phyloP scores from a whole-genome alignment of 2,113 vertebrate genomes.

The Tetraodon nigroviridis region DNA sequence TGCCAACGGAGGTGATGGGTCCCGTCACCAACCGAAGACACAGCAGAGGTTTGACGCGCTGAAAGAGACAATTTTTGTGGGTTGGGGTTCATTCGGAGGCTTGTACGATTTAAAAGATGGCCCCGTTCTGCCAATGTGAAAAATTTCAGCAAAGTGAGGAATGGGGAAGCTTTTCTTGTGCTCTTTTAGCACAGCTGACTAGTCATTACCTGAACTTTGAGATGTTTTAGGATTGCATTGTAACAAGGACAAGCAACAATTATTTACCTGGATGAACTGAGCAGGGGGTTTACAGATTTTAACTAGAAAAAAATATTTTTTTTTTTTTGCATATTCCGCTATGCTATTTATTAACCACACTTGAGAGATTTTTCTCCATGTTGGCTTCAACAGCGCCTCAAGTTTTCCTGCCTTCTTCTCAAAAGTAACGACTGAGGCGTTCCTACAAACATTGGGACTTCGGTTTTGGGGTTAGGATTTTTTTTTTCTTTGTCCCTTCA shows the following conservation, averaged over 20 bases:
- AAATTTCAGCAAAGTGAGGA: slow-evolving; percentile 9
- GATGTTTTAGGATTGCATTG: slow-evolving; percentile 46
- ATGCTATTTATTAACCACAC: slow-evolving; percentile 70
- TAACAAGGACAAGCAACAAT: slow-evolving; percentile 48
- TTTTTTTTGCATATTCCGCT: slow-evolving; percentile 59
- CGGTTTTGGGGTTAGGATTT: slow-evolving; percentile 22
- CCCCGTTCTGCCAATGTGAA: slow-evolving; percentile 21
- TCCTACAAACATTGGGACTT: slow-evolving; percentile 58
- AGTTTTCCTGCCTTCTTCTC: slow-evolving; percentile 62
- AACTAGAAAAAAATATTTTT: not conserved
- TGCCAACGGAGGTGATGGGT: not conserved
- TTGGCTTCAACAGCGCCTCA: slow-evolving; percentile 53
- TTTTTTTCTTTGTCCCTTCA: slow-evolving; percentile 37
- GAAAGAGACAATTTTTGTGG: slow-evolving; percentile 17
- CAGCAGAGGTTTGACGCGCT: slow-evolving; percentile 12
- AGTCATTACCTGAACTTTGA: slow-evolving; percentile 23
- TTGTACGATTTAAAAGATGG: slow-evolving; percentile 31
- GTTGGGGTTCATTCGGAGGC: slow-evolving; percentile 26
- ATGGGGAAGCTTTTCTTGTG: slow-evolving; percentile 1
- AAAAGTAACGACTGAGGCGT: slow-evolving; percentile 49
- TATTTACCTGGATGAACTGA: slow-evolving; percentile 51
- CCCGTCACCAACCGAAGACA: slow-evolving; percentile 7
- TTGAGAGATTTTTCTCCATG: slow-evolving; percentile 72
- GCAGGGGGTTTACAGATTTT: slow-evolving; percentile 54
- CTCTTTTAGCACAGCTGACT: slow-evolving; percentile 13